phyloP scores from a whole-genome alignment of 2,797 vertebrate genomes.

The Urophycis tenuis region DNA sequence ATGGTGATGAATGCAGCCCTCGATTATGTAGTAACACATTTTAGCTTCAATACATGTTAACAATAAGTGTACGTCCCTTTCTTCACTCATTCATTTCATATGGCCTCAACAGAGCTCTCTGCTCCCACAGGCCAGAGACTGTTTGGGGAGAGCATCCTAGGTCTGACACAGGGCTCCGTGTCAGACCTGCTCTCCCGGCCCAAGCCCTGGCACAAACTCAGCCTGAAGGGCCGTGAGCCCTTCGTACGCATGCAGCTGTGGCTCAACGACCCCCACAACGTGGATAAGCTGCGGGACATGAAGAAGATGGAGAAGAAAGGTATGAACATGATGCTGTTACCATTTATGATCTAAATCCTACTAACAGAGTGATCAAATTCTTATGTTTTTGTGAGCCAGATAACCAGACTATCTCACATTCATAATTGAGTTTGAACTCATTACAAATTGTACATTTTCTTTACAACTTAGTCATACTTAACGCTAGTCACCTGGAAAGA shows the following conservation, averaged over 20 bases:
- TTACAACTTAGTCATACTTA: neutral
- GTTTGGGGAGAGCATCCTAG: conserved; percentile 95
- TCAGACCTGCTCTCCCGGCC: conserved; percentile 96
- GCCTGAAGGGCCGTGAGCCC: conserved; percentile 94
- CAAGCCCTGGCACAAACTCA: conserved; percentile 98
- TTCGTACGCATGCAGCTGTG: conserved; percentile 99
- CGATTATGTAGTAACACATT: neutral
- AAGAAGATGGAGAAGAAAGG: conserved; percentile 99
- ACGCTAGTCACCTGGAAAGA: neutral
- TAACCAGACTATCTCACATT: neutral
- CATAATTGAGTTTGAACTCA: neutral
- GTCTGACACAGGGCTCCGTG: conserved; percentile 94
- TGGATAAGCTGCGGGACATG: conserved; percentile 93
- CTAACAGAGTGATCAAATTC: neutral
- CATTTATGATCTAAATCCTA: neutral
- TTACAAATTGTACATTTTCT: neutral
- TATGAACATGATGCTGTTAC: conserved; percentile 36
- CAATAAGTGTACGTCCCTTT: neutral
- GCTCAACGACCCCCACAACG: conserved; percentile 94
- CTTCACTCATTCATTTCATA: neutral
- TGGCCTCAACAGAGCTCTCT: conserved; percentile 16
- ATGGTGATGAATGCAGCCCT: neutral
- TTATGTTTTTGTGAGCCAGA: neutral
- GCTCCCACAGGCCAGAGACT: conserved; percentile 84
- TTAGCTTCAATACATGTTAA: neutral